phyloP scores from a whole-genome alignment of 2,797 vertebrate species.

The Ciconia nigra region DNA sequence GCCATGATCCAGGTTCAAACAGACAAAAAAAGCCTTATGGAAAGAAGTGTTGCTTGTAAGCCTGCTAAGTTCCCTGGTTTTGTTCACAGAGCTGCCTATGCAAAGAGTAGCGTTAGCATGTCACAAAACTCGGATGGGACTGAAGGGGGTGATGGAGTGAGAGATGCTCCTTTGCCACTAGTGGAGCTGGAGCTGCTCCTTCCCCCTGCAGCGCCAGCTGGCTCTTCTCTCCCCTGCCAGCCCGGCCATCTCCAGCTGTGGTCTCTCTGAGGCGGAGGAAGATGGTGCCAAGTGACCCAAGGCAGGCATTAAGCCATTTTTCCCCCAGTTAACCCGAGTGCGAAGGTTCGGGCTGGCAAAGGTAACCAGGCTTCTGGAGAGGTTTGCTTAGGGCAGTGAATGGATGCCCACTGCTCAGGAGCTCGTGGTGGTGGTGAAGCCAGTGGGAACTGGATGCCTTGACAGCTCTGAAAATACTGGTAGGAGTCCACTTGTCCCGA shows the following conservation, averaged over 20 bases:
- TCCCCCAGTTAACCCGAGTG: background rate
- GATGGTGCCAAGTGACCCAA: background rate
- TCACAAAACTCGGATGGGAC: background rate
- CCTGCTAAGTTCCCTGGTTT: background rate
- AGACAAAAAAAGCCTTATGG: background rate
- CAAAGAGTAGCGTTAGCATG: rapidly evolving
- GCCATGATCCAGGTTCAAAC: background rate
- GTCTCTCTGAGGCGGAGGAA: background rate
- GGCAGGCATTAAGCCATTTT: background rate
- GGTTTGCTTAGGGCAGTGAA: background rate
- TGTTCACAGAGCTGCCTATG: background rate
- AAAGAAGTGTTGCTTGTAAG: background rate
- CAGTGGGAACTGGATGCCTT: background rate
- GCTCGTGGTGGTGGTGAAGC: background rate
- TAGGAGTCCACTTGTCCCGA: background rate
- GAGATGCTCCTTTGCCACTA: background rate
- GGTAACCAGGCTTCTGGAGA: background rate
- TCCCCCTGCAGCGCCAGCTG: background rate
- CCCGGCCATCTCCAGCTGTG: background rate
- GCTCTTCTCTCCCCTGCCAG: background rate
- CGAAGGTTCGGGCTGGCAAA: background rate
- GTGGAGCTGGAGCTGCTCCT: background rate
- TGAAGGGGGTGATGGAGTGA: background rate
- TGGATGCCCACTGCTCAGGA: background rate
- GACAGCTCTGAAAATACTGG: background rate